Evolutionary conservation across 2,888 invertebrate species (phyloP).

Genomic region (Apomyelois bistriatella): DNA sequence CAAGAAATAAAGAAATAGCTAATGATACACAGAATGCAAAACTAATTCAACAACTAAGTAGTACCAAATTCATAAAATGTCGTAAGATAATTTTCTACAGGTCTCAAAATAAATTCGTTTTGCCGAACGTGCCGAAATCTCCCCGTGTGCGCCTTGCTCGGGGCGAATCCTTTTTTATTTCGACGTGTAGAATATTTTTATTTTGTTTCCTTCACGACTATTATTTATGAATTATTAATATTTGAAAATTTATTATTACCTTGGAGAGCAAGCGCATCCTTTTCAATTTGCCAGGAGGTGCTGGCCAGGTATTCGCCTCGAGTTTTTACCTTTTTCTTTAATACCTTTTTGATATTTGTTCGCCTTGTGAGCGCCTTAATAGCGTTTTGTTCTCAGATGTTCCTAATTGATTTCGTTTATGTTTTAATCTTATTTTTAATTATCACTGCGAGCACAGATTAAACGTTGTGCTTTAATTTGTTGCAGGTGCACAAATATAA

Average conservation of each 20-base stretch:
- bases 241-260: slow-evolving; percentile 78
- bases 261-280: slow-evolving; percentile 68
- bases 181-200: slow-evolving; percentile 75
- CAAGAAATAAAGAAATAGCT: no score
- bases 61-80: no score
- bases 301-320: slow-evolving; percentile 50
- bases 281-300: slow-evolving; percentile 79
- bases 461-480: slow-evolving; percentile 18
- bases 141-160: slow-evolving; percentile 50
- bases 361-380: slow-evolving; percentile 55
- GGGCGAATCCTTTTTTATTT: slow-evolving; percentile 77
- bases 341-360: slow-evolving; percentile 64
- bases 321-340: slow-evolving; percentile 48
- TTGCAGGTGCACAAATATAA: slow-evolving; percentile 9
- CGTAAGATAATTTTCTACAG: no score
- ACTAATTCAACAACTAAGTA: no score
- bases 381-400: slow-evolving; percentile 54
- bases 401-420: slow-evolving; percentile 61
- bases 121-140: slow-evolving; percentile 29
- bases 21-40: no score
- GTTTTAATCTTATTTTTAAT: slow-evolving; percentile 60
- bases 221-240: slow-evolving; percentile 81
- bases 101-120: no score
- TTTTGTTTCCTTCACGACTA: slow-evolving; percentile 74
- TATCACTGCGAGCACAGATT: slow-evolving; percentile 32